Percentiles rank a stretch among this genome's conserved stretches.
phyloP scores from a whole-genome alignment of 1,140 invertebrate genomes.

The Dendrolimus kikuchii region DNA sequence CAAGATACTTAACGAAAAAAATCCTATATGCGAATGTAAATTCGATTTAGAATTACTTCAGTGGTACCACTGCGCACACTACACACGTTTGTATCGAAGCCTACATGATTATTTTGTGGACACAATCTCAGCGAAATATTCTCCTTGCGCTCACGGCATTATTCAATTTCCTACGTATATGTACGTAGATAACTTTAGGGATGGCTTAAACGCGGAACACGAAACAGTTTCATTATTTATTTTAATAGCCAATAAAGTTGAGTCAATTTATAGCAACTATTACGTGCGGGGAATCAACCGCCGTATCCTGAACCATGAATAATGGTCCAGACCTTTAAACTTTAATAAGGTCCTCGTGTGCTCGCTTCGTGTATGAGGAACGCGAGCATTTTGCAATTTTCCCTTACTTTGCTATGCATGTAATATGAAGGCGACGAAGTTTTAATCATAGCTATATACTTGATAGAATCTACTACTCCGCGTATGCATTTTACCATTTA shows the following conservation, averaged over 20 bases:
- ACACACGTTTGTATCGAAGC: too few relatives aligned
- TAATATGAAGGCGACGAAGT: constrained; percentile 9
- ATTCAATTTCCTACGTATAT: too few relatives aligned
- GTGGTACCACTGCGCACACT: too few relatives aligned
- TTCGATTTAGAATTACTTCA: too few relatives aligned
- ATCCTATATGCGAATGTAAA: too few relatives aligned
- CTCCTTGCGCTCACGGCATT: too few relatives aligned
- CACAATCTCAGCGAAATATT: neutral
- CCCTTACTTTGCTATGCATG: constrained; percentile 16
- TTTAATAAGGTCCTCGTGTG: constrained; percentile 48
- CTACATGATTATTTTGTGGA: too few relatives aligned
- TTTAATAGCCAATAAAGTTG: constrained; percentile 67
- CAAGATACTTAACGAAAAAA: too few relatives aligned
- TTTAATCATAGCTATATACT: constrained; percentile 12
- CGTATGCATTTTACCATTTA: too few relatives aligned
- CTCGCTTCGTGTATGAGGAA: constrained; percentile 19
- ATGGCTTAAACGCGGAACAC: constrained; percentile 13
- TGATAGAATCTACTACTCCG: too few relatives aligned
- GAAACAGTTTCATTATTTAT: constrained; percentile 62
- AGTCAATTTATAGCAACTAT: constrained; percentile 62
- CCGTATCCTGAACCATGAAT: constrained; percentile 46
- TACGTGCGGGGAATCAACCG: constrained; percentile 54
- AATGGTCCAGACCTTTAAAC: constrained; percentile 55
- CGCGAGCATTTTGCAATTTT: constrained; percentile 26
- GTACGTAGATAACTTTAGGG: too few relatives aligned